A percentile compares a stretch with the other conserved stretches of the same genome.
Evolutionary conservation across 1,140 invertebrate genomes (phyloP).

Genomic region (Liolophura sinensis): DNA sequence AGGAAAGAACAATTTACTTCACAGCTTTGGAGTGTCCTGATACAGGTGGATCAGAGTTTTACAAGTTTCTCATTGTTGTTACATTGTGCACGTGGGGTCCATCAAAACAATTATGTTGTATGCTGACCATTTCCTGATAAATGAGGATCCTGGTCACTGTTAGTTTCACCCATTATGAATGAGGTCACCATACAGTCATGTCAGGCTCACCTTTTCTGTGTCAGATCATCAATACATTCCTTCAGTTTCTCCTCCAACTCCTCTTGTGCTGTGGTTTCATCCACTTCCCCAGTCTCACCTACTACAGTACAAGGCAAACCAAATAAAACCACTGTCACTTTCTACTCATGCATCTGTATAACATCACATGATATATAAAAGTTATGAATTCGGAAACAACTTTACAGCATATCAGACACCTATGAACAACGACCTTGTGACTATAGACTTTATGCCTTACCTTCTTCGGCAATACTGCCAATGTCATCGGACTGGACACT

Average conservation of each 20-base stretch:
- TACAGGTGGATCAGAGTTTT: too few species aligned
- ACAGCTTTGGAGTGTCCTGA: too few species aligned
- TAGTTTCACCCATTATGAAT: background rate
- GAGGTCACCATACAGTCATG: too few species aligned
- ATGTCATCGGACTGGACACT: conserved; percentile 40
- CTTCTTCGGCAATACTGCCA: conserved; percentile 31
- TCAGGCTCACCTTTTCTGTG: conserved; percentile 71
- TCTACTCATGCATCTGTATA: background rate
- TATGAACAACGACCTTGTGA: background rate
- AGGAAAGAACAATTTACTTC: too few species aligned
- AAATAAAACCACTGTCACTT: too few species aligned
- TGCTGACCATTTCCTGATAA: too few species aligned
- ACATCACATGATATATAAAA: background rate
- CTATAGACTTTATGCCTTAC: conserved; percentile 15
- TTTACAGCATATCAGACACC: background rate
- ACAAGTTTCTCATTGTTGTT: too few species aligned
- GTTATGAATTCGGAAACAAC: background rate
- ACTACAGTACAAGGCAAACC: conserved; percentile 50
- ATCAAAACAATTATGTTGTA: too few species aligned
- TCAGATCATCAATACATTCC: conserved; percentile 82
- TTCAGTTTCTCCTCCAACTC: conserved; percentile 86
- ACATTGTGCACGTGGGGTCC: too few species aligned
- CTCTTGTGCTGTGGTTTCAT: conserved; percentile 63
- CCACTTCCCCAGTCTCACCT: conserved; percentile 63
- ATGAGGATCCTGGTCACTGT: too few species aligned